Evolutionary conservation across 2,797 vertebrate genomes (phyloP).

Genomic region (Spinus pinus): DNA sequence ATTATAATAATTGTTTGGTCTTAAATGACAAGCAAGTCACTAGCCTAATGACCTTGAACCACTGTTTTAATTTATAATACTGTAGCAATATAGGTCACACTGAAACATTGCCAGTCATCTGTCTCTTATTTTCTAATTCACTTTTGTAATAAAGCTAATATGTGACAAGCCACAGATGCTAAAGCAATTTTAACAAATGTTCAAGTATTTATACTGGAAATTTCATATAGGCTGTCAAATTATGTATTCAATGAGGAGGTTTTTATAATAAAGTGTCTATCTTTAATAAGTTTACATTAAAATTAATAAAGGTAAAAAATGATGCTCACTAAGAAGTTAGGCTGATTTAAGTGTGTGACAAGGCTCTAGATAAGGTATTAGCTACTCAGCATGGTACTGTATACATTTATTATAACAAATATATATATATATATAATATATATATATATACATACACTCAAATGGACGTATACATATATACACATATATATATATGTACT

Average conservation of each 20-base stretch:
- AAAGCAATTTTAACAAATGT: conserved; percentile 25
- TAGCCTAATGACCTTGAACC: background rate
- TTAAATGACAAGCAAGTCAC: background rate
- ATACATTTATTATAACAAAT: background rate
- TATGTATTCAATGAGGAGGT: background rate
- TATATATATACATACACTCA: background rate
- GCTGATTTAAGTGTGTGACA: conserved; percentile 28
- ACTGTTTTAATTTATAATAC: background rate
- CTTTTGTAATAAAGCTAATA: background rate
- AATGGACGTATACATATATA: background rate
- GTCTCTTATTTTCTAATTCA: background rate
- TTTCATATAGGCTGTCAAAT: conserved; percentile 28
- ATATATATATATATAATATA: background rate
- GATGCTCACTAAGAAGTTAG: conserved; percentile 27
- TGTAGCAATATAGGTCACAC: background rate
- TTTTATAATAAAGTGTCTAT: conserved; percentile 31
- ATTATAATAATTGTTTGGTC: background rate
- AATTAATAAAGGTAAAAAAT: conserved; percentile 34
- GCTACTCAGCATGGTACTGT: background rate
- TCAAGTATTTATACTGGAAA: conserved; percentile 19
- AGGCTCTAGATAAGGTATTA: background rate
- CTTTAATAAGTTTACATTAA: conserved; percentile 42
- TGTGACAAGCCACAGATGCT: background rate
- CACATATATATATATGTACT: background rate
- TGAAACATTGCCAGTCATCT: background rate